Evolutionary conservation across 2,113 vertebrate genomes (phyloP).

Genomic region (Mormyrus iriodes): DNA sequence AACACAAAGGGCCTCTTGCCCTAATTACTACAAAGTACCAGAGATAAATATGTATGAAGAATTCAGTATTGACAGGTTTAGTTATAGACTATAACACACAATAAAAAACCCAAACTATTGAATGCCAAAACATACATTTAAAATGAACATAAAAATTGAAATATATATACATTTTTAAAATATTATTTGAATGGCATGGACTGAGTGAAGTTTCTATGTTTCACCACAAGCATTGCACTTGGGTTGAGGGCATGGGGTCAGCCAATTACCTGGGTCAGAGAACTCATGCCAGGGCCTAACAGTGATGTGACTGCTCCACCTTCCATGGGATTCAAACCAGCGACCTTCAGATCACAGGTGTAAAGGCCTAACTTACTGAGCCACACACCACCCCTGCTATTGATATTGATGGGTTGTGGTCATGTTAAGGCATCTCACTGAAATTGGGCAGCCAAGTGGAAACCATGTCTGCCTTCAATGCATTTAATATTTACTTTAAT

Average conservation of each 20-base stretch:
- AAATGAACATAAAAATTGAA: neutral
- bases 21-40: neutral
- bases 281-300: neutral
- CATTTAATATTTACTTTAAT: neutral
- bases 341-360: neutral
- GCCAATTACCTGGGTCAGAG: neutral
- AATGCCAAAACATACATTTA: neutral
- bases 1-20: neutral
- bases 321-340: neutral
- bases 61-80: neutral
- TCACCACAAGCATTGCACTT: neutral
- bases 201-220: neutral
- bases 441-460: neutral
- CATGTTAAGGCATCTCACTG: neutral
- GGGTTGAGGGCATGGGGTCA: neutral
- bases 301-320: neutral
- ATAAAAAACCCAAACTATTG: neutral
- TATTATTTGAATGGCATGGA: neutral
- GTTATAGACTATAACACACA: neutral
- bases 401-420: neutral
- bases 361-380: neutral
- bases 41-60: neutral
- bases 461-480: neutral
- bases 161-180: neutral
- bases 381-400: neutral